Evolutionary conservation across 1,140 invertebrate species (phyloP), one percentile per base, ranked within the genome.

Genomic region (Diachasmimorpha longicaudata): DNA sequence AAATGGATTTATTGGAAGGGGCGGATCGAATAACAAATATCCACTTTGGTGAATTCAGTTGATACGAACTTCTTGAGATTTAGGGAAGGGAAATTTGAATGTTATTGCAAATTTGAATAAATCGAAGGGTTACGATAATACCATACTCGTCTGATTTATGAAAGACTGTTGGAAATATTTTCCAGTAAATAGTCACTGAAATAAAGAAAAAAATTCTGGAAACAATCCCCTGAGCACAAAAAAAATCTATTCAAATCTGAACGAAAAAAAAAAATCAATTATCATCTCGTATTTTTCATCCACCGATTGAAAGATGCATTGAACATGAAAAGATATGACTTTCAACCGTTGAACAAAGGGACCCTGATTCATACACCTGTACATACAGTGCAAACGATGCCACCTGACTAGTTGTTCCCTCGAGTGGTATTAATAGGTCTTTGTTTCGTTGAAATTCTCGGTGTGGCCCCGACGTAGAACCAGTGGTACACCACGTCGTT

Each of bases 351-450:
- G 4, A n/a, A 71, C 23, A 48, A 46, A 23, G 31, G 11, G 39
- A 52, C 19, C 3, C 44, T 48, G 69, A 71, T 70, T 70, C 42
- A 42, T 67, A 70, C 21, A 46, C 9, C 42, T 23, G 69, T 39
- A 70, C 19, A 72, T 23, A 55, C 14, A 48, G 13, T 36, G n/a
- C 36, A 52, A 72, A 72, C 4, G 31, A 70, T 48, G 36, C 37
- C 37, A 44, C n/a, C 19, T 72, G 58, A 63, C 58, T 63, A 23
- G 58, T 63, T 79, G 72, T 81, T 72, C 82, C 79, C 79, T 78
- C 78, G 76, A 79, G 76, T 82, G 79, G 79, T 81, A 83, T 83
- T 84, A 85, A 85, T 83, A 85, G 83, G 80, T 81, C 82, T 84
- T 84, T 83, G 84, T 83, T 82, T 74, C 78, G 63, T 73, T 77